phyloP scores from a whole-genome alignment of 2,888 invertebrate species.

The Hemistola chrysoprasaria region DNA sequence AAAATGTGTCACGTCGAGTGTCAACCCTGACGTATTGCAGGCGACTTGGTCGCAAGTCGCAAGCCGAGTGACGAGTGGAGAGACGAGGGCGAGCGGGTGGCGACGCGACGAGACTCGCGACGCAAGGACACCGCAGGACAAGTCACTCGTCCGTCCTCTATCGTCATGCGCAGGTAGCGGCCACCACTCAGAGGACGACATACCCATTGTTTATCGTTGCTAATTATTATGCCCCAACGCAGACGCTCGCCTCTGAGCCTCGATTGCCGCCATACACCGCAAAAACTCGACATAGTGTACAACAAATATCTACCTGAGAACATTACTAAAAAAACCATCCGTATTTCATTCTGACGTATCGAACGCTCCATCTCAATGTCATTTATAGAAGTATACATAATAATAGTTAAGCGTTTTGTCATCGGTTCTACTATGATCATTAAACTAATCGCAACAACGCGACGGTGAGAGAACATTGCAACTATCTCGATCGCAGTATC shows the following conservation, averaged over 20 bases:
- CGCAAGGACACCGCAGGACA: slow-evolving; percentile 73
- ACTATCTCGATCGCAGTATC: slow-evolving; percentile 73
- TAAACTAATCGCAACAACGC: slow-evolving; percentile 49
- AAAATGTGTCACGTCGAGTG: no score
- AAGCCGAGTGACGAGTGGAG: no score
- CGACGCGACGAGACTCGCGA: slow-evolving; percentile 19
- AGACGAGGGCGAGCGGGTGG: not conserved
- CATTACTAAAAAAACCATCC: slow-evolving; percentile 34
- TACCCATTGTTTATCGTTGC: slow-evolving; percentile 79
- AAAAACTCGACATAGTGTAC: slow-evolving; percentile 61
- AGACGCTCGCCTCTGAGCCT: slow-evolving; percentile 49
- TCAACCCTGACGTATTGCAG: not conserved
- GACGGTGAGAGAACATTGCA: slow-evolving; percentile 55
- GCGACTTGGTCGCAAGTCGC: not conserved
- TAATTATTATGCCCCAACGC: slow-evolving; percentile 78
- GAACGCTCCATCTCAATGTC: no score
- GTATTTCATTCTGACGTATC: slow-evolving; percentile 11
- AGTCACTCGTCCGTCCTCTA: slow-evolving; percentile 72
- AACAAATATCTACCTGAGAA: slow-evolving; percentile 59
- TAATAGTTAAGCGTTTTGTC: no score
- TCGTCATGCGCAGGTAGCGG: slow-evolving; percentile 77
- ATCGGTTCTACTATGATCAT: slow-evolving; percentile 51
- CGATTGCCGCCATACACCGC: slow-evolving; percentile 52
- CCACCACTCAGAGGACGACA: slow-evolving; percentile 72
- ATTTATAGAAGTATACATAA: no score